Conservation (phyloP, 2,113 vertebrate genomes). For the Gavia stellata region DNA sequence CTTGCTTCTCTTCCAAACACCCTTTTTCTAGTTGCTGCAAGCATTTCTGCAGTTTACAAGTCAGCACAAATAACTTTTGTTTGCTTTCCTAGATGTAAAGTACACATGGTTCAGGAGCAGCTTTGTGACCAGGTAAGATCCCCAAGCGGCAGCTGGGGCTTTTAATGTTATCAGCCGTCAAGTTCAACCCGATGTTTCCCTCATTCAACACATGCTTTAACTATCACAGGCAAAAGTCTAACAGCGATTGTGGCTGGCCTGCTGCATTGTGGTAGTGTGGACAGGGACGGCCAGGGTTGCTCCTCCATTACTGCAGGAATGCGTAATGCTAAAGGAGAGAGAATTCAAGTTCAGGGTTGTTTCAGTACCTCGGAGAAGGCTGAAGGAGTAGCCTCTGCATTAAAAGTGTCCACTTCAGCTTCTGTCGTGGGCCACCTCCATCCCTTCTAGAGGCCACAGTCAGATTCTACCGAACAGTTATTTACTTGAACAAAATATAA, state of each 20-base stretch:
- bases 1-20: not conserved
- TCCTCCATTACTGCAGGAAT: not conserved
- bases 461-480: not conserved
- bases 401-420: not conserved
- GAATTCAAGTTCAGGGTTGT: not conserved
- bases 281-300: not conserved
- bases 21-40: not conserved
- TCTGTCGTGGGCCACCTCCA: not conserved
- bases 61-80: not conserved
- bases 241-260: fast-evolving
- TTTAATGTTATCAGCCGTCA: not conserved
- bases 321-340: not conserved
- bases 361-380: not conserved
- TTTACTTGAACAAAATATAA: not conserved
- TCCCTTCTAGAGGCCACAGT: not conserved
- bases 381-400: not conserved
- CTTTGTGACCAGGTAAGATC: not conserved
- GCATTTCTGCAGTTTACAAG: not conserved
- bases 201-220: not conserved
- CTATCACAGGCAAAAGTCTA: not conserved
- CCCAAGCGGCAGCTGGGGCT: not conserved
- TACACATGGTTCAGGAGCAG: not conserved
- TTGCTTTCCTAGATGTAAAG: not conserved
- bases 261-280: too few relatives aligned
- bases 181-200: not conserved